Base-by-base conservation (phyloP, 2,797 vertebrate species). In the Vespertilio murinus region DNA sequence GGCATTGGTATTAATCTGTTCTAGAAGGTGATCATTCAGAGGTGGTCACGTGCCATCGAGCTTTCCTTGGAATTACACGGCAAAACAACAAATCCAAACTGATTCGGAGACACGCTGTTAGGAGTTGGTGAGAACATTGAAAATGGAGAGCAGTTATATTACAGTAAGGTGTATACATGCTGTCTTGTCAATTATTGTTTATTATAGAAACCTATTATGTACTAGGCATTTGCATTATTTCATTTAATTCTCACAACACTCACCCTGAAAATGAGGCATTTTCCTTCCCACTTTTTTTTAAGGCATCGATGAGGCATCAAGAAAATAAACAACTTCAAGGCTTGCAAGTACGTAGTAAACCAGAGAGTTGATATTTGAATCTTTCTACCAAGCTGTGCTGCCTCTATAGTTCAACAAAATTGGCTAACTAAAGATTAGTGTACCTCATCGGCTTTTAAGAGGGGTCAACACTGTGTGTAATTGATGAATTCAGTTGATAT, bases 361-460 rank as follows among this genome's bases (percentile, higher is more conserved):
- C 78, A 78, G 40, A 85, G 88, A 90, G 38, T 6, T 94, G 22
- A 59, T 77, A 8, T 91, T 96, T 93, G 71, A 70, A 88, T 88
- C 70, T 93, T 90, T 75, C 49, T 56, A 74, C 73, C 45, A 89
- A 67, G 18, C 33, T 64, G 20, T 49, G 5, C 8, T 79, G 56
- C 38, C 69, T 95, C 45, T 17, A 42, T 5, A 77, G 28, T 65
- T 90, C 52, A 81, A 65, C 12, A 85, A 78, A 95, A 89, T 75
- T 28, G 88, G 42, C 64, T 83, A 83, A 61, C 49, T 82, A 52
- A 85, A 54, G 64, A 52, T 70, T 93, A 77, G 25, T 80, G 14
- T 84, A 42, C 16, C n/a, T 81, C 23, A 25, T 91, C 22, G 56
- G 33, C 35, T 78, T 74, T 38, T 94, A 88, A 35, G 47, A 54